Evolutionary conservation across 2,113 vertebrate species (phyloP), one percentile per base, ranked within the genome.

Genomic region (Chionomys nivalis): DNA sequence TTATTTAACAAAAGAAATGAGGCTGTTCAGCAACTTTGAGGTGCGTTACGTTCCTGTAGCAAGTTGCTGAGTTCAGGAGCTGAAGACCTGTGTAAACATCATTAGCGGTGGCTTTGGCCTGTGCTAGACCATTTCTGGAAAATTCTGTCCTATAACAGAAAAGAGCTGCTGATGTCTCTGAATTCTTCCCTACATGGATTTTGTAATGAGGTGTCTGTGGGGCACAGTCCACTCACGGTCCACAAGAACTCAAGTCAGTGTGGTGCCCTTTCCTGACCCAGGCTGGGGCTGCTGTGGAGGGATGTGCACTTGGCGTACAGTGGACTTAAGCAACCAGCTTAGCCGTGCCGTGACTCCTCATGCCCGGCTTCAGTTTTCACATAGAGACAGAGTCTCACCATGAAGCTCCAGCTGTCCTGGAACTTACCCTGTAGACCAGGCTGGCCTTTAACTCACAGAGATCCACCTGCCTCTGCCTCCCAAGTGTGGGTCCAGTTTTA

Each of bases 131-230:
- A 0, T 70, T 12, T 76, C 83, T 42, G 24, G 72, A 61, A 85
- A 39, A 58, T 31, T 93, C 92, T 24, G 0, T 19, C 63, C 36
- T 75, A 10, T 26, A 28, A 47, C 31, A 33, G 16, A 61, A 28
- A 5, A 49, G 7, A 13, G 28, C 16, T 5, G 49, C 9, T 13
- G 4, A 0, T 1, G 1, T 44, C 1, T 39, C 12, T 77, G 2
- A 6, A 2, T 7, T 73, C 24, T 77, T n/a, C 42, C 36, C 21
- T 28, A 0, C 1, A 1, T 33, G 26, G 44, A 82, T 63, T 58
- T 52, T 8, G 7, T 58, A 44, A 44, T 9, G 63, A 17, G 9
- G n/a, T 10, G 63, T n/a, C 17, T 0, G 26, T 36, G 19, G 89
- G 5, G 36, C 77, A 68, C 31, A n/a, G 77, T 47, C 49, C 3